Base-by-base conservation (phyloP, 2,888 invertebrate species). In the Orchesellides sinensis region DNA sequence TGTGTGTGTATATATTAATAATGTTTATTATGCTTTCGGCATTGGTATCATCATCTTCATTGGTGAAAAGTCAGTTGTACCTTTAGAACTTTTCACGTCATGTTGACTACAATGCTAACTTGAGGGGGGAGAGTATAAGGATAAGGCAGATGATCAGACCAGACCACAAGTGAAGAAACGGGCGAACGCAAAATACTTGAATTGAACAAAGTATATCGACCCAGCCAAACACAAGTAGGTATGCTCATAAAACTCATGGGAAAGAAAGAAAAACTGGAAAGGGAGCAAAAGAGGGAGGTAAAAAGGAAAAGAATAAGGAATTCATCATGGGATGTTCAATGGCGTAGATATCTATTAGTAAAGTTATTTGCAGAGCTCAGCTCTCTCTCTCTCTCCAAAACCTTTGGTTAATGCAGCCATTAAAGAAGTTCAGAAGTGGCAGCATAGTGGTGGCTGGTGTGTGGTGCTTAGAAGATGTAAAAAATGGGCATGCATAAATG, bases 341-440 rank as follows among this genome's bases (percentile, higher is more conserved):
- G 83, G 54, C 54, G 72, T 78, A 78, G 66, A 77, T 83, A 83
- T 83, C 83, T 77, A 83, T 83, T 83, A 83, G 83, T 49, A 75
- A 83, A 83, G 83, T 83, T 83, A 83, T 82, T 82, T 82, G 70
- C 40, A 32, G 65, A 59, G 68, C 29, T 66, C 45, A 83, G 75
- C 73, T 75, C 68, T 68, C 65, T 72, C 65, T 70, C 73, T 73
- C 73, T 78, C n/a, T n/a, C n/a, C n/a, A 72, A 65, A 40, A 14
- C 45, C 65, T 5, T 45, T 65, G 40, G 25, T 65, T 47, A 49
- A 69, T 63, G 74, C 49, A 74, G 49, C 81, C 81, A 81, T 81
- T 81, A 81, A 40, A 81, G 81, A 81, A 81, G 81, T 81, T 81
- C 70, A 27, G 14, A 29, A 23, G 25, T 49, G 27, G 29, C 6